Conservation (phyloP, 2,797 vertebrate species). For the Thaleichthys pacificus region DNA sequence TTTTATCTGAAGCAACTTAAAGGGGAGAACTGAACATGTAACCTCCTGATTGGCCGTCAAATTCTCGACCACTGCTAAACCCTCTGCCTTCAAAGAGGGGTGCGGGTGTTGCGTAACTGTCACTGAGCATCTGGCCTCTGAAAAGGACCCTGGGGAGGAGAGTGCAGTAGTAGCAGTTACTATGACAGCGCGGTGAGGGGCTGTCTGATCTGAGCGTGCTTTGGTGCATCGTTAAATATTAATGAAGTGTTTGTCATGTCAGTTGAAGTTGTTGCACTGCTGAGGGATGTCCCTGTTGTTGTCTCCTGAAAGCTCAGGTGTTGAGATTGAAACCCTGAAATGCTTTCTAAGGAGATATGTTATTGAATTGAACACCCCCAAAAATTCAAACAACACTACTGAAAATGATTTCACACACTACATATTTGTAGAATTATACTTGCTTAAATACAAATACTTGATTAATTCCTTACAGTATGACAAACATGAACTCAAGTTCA, state of each 20-base stretch:
- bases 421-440: no score
- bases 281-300: constrained; percentile 9
- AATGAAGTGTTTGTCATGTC: constrained; percentile 30
- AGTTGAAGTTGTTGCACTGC: constrained; percentile 18
- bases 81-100: no score
- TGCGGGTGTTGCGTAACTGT: constrained; percentile 45
- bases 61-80: no score
- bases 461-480: constrained; percentile 71
- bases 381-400: no score
- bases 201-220: constrained; percentile 28
- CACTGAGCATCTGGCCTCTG: constrained; percentile 18
- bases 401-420: no score
- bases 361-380: no score
- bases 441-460: constrained; percentile 4
- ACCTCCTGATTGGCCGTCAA: no score
- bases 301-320: not conserved
- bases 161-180: constrained; percentile 35
- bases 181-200: constrained; percentile 25
- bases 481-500: constrained; percentile 82
- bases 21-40: no score
- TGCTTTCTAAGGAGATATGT: not conserved
- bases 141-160: constrained; percentile 47
- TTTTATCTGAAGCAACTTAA: not conserved
- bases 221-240: constrained; percentile 36
- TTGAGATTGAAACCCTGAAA: not conserved